Conservation (phyloP, 2,888 invertebrate genomes). For the Neria commutata region DNA sequence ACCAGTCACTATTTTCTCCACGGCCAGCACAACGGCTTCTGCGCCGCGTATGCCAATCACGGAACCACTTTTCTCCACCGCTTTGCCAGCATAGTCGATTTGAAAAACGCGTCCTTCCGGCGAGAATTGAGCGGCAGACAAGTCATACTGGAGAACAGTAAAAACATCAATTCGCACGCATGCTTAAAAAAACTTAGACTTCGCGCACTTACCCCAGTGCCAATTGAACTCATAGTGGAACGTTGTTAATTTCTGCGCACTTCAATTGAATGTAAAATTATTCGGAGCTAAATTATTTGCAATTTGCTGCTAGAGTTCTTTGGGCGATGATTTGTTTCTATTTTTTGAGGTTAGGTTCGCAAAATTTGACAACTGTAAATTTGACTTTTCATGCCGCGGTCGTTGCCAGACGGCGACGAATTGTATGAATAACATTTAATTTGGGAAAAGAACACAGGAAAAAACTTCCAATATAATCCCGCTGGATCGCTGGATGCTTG, state of each 20-base stretch:
- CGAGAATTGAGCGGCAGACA: slow-evolving; percentile 99
- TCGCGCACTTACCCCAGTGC: slow-evolving; percentile 83
- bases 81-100: slow-evolving; percentile 99
- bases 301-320: no score
- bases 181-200: slow-evolving; percentile 7
- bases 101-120: slow-evolving; percentile 99
- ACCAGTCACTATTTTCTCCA: slow-evolving; percentile 94
- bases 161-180: slow-evolving; percentile 1
- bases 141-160: slow-evolving; percentile 81
- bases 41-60: slow-evolving; percentile 93
- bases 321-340: slow-evolving; percentile 53
- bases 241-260: slow-evolving; percentile 21
- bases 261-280: background rate
- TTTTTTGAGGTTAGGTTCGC: slow-evolving; percentile 34
- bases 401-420: slow-evolving; percentile 28
- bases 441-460: no score
- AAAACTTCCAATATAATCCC: no score
- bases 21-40: slow-evolving; percentile 96
- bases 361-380: slow-evolving; percentile 32
- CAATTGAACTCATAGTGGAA: slow-evolving; percentile 87
- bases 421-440: no score
- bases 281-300: slow-evolving; percentile 1
- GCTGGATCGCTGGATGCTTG: no score
- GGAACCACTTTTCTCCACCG: slow-evolving; percentile 97
- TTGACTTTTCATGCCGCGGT: slow-evolving; percentile 43